A percentile compares a stretch with the other conserved stretches of the same genome.
Evolutionary conservation across 1,140 invertebrate genomes (phyloP).

Genomic region (Tyrophagus putrescentiae): DNA sequence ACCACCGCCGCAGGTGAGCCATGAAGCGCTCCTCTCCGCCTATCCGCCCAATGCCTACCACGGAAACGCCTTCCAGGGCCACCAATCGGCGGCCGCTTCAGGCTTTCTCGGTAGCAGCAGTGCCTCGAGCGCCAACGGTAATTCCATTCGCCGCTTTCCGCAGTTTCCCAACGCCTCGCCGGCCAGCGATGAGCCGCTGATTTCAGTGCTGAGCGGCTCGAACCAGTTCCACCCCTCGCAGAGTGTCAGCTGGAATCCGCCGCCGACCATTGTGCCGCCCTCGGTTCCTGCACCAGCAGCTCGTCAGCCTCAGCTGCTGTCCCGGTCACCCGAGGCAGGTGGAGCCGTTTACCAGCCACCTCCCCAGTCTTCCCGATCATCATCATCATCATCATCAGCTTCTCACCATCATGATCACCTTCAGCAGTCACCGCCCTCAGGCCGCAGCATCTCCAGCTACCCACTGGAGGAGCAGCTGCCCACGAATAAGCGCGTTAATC

Average conservation of each 20-base stretch:
- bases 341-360: background rate
- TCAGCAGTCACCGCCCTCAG: no score
- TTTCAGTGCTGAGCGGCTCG: constrained; percentile 17
- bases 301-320: background rate
- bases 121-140: background rate
- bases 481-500: background rate
- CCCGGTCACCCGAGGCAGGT: background rate
- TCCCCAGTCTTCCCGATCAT: no score
- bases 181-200: background rate
- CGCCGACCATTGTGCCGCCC: constrained; percentile 18
- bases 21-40: background rate
- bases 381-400: no score
- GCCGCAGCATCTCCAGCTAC: background rate
- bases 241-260: constrained; percentile 22
- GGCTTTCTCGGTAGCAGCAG: background rate
- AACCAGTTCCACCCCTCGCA: constrained; percentile 8
- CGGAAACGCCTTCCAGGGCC: background rate
- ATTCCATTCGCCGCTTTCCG: constrained; percentile 18
- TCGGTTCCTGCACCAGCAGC: background rate
- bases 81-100: background rate
- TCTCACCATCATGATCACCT: no score
- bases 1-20: background rate
- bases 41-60: background rate
- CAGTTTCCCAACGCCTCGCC: constrained; percentile 12
- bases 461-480: background rate